phyloP scores from a whole-genome alignment of 2,113 vertebrate genomes.

The Podarcis muralis region DNA sequence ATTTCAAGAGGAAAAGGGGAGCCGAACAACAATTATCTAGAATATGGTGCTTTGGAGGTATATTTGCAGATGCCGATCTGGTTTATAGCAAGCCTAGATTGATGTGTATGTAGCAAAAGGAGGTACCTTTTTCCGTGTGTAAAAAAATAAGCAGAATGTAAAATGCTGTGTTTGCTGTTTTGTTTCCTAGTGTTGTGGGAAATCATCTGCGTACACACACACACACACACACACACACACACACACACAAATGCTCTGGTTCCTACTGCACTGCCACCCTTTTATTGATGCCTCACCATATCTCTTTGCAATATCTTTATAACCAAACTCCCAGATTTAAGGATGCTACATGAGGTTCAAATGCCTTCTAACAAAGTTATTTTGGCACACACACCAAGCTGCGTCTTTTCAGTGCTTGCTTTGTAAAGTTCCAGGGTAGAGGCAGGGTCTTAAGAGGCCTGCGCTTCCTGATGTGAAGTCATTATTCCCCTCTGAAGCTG shows the following conservation, averaged over 20 bases:
- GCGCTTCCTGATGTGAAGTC: not conserved
- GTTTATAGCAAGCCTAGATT: not conserved
- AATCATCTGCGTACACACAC: not conserved
- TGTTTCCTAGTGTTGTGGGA: not conserved
- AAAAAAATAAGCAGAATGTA: not conserved
- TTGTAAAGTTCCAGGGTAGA: not conserved
- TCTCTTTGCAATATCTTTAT: not conserved
- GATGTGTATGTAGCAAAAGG: not conserved
- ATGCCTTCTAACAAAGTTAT: not conserved
- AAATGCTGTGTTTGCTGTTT: not conserved
- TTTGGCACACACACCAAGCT: not conserved
- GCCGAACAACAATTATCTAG: not conserved
- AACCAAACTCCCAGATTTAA: not conserved
- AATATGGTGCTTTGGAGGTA: not conserved
- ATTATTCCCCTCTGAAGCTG: not conserved
- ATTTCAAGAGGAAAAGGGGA: not conserved
- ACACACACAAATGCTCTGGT: not conserved
- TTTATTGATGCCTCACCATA: conserved; percentile 8
- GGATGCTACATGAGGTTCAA: not conserved
- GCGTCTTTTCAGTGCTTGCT: not conserved
- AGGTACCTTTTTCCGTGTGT: too few relatives aligned
- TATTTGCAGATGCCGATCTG: not conserved
- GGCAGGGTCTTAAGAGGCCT: not conserved
- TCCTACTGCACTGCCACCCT: not conserved
- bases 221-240: too few relatives aligned